Evolutionary conservation across 2,113 vertebrate genomes (phyloP), one percentile per base, ranked within the genome.

Genomic region (Hipposideros armiger): DNA sequence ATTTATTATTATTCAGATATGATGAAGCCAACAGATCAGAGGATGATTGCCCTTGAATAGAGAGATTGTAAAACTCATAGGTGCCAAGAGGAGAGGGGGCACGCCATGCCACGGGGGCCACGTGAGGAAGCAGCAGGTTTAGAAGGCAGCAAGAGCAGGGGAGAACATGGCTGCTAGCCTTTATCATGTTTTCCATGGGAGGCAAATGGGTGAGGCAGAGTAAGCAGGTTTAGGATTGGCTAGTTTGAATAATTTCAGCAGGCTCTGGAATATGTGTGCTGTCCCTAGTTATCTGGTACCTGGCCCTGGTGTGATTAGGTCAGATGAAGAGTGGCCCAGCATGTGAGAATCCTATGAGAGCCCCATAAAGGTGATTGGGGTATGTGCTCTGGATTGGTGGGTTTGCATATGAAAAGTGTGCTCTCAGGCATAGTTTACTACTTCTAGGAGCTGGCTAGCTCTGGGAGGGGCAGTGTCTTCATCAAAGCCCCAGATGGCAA

Each of bases 321-420:
- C 17, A 56, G 36, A 7, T 22, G 42, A 17, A 40, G 36, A 26
- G 52, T 22, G 36, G 20, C 14, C 58, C 64, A 16, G 22, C 58
- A n/a, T 26, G 26, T 24, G 45, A 91, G 3, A 88, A 14, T 15
- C 26, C 11, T 20, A 24, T 30, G 50, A 60, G 26, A 42, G 14
- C 19, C 42, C 1, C 2, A 24, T 15, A 40, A 45, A 84, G 22
- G 0, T 28, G 3, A 0, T 5, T 42, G 45, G 42, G 16, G 0
- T 15, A 4, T 32, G 22, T 26, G 17, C 2, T 78, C n/a, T 52
- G 13, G 24, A 24, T 32, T 66, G 47, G 22, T 0, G 62, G 36
- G 36, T 64, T 70, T 64, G 62, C 19, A 19, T 50, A n/a, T 74
- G 70, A 88, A 87, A 54, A 40, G 3, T 36, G 30, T 72, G 26